Percentiles rank a stretch among this genome's conserved stretches.
phyloP scores from a whole-genome alignment of 2,113 vertebrate genomes.

The Prionailurus bengalensis region DNA sequence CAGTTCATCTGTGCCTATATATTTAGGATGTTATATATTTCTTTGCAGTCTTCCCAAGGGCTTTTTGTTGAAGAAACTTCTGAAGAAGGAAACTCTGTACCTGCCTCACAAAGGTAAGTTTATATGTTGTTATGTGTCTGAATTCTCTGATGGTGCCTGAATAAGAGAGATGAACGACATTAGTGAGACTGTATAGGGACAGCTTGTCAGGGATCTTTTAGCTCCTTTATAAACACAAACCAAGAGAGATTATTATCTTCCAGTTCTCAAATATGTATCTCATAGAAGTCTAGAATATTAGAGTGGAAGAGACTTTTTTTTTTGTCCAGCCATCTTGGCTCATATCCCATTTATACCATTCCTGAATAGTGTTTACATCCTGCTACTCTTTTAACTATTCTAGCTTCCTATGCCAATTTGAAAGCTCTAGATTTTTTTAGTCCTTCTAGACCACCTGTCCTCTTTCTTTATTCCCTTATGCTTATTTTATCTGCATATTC shows the following conservation, averaged over 20 bases:
- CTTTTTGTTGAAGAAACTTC: slow-evolving; percentile 82
- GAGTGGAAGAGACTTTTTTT: not conserved
- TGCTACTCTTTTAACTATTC: not conserved
- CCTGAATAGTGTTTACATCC: not conserved
- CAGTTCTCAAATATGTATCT: slow-evolving; percentile 24
- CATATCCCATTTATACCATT: not conserved
- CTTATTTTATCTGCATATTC: slow-evolving; percentile 20
- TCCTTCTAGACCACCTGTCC: not conserved
- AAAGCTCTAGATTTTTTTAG: slow-evolving; percentile 1
- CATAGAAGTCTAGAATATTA: slow-evolving; percentile 30
- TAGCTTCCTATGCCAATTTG: slow-evolving; percentile 8
- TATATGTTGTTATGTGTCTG: not conserved
- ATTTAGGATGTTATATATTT: slow-evolving; percentile 71
- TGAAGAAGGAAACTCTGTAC: slow-evolving; percentile 85
- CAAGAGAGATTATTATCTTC: slow-evolving; percentile 15
- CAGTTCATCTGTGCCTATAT: slow-evolving; percentile 49
- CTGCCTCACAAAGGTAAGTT: slow-evolving; percentile 86
- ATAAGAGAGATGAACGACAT: not conserved
- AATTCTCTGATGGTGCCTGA: not conserved
- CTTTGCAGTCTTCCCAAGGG: slow-evolving; percentile 84
- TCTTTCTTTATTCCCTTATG: not conserved
- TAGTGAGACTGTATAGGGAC: not conserved
- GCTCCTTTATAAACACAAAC: not conserved
- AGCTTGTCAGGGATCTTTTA: slow-evolving; percentile 5
- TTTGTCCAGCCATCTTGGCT: not conserved